Evolutionary conservation across 2,113 vertebrate species (phyloP).

Genomic region (Sinocyclocheilus grahami): DNA sequence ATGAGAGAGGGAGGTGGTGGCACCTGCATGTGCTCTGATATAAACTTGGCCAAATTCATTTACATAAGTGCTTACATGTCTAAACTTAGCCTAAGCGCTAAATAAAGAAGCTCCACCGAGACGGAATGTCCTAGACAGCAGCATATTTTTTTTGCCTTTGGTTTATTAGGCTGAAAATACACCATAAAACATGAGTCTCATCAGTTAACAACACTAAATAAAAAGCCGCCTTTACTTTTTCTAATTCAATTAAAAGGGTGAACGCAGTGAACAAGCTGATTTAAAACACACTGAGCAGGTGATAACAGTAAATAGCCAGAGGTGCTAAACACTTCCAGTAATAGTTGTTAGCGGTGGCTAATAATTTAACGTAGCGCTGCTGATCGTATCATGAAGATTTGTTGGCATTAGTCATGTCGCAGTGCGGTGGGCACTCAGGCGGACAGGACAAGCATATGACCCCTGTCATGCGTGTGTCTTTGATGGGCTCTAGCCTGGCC

Average conservation of each 20-base stretch:
- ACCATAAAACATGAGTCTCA: constrained; percentile 18
- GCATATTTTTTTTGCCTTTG: constrained; percentile 35
- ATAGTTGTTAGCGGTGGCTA: constrained; percentile 33
- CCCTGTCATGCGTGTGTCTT: constrained; percentile 37
- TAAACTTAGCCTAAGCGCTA: not conserved
- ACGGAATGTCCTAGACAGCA: constrained; percentile 66
- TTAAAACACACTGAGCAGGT: constrained; percentile 52
- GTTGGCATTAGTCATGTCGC: constrained; percentile 37
- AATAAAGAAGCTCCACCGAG: constrained; percentile 63
- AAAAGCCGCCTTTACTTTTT: constrained; percentile 47
- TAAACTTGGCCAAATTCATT: constrained; percentile 1
- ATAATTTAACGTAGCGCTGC: constrained; percentile 44
- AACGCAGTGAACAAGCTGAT: constrained; percentile 41
- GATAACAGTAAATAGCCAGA: constrained; percentile 50
- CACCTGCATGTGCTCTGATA: constrained; percentile 14
- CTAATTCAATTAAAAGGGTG: constrained; percentile 56
- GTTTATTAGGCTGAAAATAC: constrained; percentile 43
- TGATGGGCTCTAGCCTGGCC: constrained; percentile 39
- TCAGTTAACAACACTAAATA: constrained; percentile 46
- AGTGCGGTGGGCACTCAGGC: constrained; percentile 25
- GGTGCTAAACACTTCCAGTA: constrained; percentile 49
- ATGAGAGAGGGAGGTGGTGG: not conserved
- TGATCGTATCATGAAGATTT: constrained; percentile 41
- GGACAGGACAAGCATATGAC: constrained; percentile 32
- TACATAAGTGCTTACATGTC: not conserved